Conservation (phyloP, 2,888 invertebrate genomes). For the Lasioglossum morio region DNA sequence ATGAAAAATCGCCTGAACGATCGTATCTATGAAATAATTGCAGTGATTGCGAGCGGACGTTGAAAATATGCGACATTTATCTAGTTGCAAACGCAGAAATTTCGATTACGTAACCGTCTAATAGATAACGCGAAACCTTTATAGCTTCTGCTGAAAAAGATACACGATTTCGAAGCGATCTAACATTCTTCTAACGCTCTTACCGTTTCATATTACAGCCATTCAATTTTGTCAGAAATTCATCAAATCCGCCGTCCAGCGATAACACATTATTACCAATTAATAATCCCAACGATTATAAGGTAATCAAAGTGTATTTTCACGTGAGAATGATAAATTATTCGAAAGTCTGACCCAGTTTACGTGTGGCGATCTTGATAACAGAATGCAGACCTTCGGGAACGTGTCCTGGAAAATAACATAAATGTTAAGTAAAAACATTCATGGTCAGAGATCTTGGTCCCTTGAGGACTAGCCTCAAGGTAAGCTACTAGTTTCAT, state of each 20-base stretch:
- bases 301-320: background rate
- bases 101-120: background rate
- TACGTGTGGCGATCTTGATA: background rate
- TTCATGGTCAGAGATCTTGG: constrained; percentile 56
- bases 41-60: background rate
- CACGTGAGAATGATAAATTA: background rate
- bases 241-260: too few relatives aligned
- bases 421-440: constrained; percentile 28
- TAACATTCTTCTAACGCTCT: background rate
- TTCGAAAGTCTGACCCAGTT: background rate
- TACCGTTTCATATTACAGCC: too few relatives aligned
- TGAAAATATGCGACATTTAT: background rate
- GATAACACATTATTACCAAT: background rate
- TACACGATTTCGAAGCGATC: background rate
- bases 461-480: constrained; percentile 58
- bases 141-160: background rate
- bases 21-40: background rate
- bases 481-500: constrained; percentile 65
- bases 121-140: background rate
- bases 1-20: background rate
- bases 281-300: background rate
- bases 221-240: too few relatives aligned
- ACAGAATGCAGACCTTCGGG: background rate
- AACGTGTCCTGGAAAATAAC: constrained; percentile 28
- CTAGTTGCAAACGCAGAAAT: background rate